These are phyloP conservation scores for Melanotaenia pygmaea DNA, from an alignment of 2,797 vertebrate genomes.

Conservation along the genomic window DNA sequence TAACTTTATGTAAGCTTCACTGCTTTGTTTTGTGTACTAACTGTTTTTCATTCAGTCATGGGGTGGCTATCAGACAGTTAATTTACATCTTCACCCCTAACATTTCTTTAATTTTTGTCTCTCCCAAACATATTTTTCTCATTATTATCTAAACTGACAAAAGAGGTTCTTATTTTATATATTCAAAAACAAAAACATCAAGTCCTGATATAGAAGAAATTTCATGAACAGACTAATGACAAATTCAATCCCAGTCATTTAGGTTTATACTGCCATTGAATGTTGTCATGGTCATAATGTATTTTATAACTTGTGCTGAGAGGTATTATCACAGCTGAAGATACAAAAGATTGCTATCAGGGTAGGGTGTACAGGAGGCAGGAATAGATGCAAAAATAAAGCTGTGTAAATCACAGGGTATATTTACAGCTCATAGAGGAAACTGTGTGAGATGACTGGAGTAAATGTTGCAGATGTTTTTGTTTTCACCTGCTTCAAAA, in stretches of 20 bases:
- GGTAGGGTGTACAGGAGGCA: not conserved
- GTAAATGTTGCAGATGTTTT: not conserved
- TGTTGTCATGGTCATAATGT: not conserved
- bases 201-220: not conserved
- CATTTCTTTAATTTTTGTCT: slow-evolving; percentile 11
- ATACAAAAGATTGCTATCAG: not conserved
- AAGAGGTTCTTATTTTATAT: not conserved
- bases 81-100: slow-evolving; percentile 20
- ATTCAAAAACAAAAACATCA: not conserved
- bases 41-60: slow-evolving; percentile 25
- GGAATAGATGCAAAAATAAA: not conserved
- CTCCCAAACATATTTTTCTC: slow-evolving; percentile 15
- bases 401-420: not conserved
- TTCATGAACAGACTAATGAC: not conserved
- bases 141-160: slow-evolving; percentile 1
- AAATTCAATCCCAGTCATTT: not conserved
- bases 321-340: not conserved
- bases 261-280: not conserved
- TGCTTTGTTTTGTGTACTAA: slow-evolving; percentile 35
- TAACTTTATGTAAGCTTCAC: slow-evolving; percentile 40
- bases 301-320: not conserved
- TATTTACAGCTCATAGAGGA: not conserved
- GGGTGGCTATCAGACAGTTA: slow-evolving; percentile 20
- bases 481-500: not conserved
- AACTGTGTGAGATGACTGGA: not conserved